Evolutionary conservation across 1,140 invertebrate species (phyloP).

Genomic region (Andrena cerasifolii): DNA sequence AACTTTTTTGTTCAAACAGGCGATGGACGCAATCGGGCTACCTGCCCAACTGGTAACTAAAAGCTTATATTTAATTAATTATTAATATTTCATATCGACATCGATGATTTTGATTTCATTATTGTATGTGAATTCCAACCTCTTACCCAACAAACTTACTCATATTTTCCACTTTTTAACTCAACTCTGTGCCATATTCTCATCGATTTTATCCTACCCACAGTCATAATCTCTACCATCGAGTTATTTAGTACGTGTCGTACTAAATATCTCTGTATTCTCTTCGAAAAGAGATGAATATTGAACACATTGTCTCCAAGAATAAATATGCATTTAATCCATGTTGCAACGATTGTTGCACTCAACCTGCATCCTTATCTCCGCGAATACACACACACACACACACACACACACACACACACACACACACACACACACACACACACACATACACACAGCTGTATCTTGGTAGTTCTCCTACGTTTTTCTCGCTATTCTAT

Average conservation of each 20-base stretch:
- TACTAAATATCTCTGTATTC: no score
- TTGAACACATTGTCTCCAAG: not conserved
- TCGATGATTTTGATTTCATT: not conserved
- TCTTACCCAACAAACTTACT: no score
- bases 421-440: no score
- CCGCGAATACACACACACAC: no score
- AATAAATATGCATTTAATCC: not conserved
- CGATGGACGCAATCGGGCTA: conserved; percentile 15
- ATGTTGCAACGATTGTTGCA: not conserved
- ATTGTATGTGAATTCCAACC: no score
- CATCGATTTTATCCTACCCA: no score
- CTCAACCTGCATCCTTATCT: not conserved
- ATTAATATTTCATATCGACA: not conserved
- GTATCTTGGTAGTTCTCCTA: conserved; percentile 10
- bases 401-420: no score
- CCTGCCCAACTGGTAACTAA: conserved; percentile 36
- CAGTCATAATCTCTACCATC: no score
- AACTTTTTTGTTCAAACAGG: conserved; percentile 28
- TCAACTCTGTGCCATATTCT: no score
- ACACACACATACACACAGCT: not conserved
- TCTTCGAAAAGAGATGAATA: not conserved
- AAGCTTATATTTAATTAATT: conserved; percentile 18
- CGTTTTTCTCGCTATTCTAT: not conserved
- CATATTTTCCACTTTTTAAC: no score
- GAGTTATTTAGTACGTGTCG: no score